Conservation (phyloP, 2,797 vertebrate genomes). For the Aldrovandia affinis region DNA sequence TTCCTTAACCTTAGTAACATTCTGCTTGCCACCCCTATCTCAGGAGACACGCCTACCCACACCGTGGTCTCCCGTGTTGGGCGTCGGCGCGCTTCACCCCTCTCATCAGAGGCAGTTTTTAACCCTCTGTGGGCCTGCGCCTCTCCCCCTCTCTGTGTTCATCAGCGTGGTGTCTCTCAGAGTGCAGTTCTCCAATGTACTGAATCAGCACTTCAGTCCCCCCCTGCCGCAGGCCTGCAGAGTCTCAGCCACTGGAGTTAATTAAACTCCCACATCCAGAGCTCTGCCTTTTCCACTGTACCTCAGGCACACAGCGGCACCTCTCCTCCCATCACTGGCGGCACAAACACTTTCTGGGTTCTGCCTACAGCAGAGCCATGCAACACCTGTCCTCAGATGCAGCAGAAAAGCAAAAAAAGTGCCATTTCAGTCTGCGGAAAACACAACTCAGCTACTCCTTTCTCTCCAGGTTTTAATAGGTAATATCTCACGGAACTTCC, state of each 20-base stretch:
- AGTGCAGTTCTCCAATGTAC: conserved; percentile 52
- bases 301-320: conserved; percentile 36
- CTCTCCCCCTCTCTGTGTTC: conserved; percentile 49
- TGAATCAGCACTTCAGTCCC: conserved; percentile 73
- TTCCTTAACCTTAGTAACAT: neutral
- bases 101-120: conserved; percentile 30
- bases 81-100: conserved; percentile 37
- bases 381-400: neutral
- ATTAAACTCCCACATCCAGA: conserved; percentile 66
- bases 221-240: conserved; percentile 70
- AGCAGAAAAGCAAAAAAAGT: neutral
- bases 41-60: neutral
- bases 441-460: neutral
- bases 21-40: neutral
- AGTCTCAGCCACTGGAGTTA: conserved; percentile 44
- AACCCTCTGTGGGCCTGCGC: neutral
- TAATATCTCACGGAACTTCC: neutral
- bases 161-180: neutral
- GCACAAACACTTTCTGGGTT: neutral
- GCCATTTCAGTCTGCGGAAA: neutral
- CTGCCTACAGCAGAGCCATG: conserved; percentile 2
- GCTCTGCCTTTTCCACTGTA: neutral
- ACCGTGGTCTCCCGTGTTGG: neutral
- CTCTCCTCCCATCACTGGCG: conserved; percentile 25
- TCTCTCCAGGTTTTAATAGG: neutral